Base-by-base conservation (phyloP, 2,888 invertebrate genomes). In the Theretra japonica region DNA sequence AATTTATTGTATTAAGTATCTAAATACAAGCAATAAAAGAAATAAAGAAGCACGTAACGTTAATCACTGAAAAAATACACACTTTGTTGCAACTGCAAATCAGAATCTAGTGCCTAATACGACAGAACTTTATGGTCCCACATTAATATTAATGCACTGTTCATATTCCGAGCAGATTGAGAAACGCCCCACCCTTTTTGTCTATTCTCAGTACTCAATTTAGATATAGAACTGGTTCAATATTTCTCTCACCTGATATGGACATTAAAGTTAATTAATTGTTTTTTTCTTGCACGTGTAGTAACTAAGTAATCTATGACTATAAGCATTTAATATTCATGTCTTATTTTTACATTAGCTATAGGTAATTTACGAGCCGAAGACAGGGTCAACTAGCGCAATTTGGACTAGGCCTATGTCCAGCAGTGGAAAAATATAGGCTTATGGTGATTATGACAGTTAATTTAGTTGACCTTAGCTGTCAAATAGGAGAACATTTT, bases 151-250 rank as follows among this genome's bases (percentile, higher is more conserved):
- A 78, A 79, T 75, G 72, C 70, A 65, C 58, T 62, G 59, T 72
- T 70, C 71, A 74, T 73, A 75, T 30, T 71, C 69, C 71, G 70
- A 75, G 74, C 74, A 74, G 71, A 77, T 76, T 79, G 76, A 71
- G 72, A 73, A 73, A 60, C 71, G 41, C 68, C 73, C 30, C 70
- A n/a, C 71, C 57, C 60, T 72, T 71, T 41, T 56, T 60, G 25
- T 62, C 19, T 41, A 41, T 72, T 56, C 60, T 62, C 53, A 62
- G 25, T 60, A 62, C 19, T 53, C 48, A 17, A 59, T 56, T 57
- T 53, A 65, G 65, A 65, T 65, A 25, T 1, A 48, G 65, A 48
- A 65, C 41, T 23, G 41, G 65, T 17, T 23, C 65, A 65, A 65
- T 65, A 65, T 65, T 65, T 65, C 23, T 48, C 23, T 4, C 41